Percentiles rank a stretch among this genome's conserved stretches.
Conservation (phyloP, 1,140 invertebrate genomes). For the Maconellicoccus hirsutus region DNA sequence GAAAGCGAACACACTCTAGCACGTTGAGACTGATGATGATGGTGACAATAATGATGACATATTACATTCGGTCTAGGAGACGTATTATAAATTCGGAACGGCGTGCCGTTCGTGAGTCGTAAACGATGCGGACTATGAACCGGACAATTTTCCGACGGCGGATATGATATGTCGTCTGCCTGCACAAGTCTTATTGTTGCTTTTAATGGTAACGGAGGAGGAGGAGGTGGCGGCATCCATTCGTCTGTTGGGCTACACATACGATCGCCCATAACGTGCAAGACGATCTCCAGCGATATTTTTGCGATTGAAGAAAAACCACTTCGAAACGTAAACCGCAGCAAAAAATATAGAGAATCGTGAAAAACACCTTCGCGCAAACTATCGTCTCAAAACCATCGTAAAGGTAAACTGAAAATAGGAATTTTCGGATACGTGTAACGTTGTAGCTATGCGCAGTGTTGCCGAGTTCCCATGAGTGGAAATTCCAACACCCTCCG, state of each 20-base stretch:
- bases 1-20: constrained; percentile 30
- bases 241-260: constrained; percentile 25
- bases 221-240: constrained; percentile 25
- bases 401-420: constrained; percentile 17
- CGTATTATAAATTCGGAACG: not conserved
- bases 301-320: not conserved
- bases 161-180: constrained; percentile 23
- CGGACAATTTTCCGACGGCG: constrained; percentile 38
- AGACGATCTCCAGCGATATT: not conserved
- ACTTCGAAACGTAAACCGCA: not conserved
- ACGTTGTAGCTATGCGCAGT: not conserved
- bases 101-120: constrained; percentile 35
- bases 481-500: too few species aligned
- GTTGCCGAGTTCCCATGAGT: not conserved
- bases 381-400: constrained; percentile 1
- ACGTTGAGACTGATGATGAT: constrained; percentile 29
- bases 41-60: constrained; percentile 27
- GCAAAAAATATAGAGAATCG: not conserved
- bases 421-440: constrained; percentile 15
- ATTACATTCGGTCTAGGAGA: constrained; percentile 25
- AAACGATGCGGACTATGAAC: constrained; percentile 51
- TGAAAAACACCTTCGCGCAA: not conserved
- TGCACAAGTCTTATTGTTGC: constrained; percentile 23
- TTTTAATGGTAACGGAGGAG: constrained; percentile 25
- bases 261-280: not conserved